A percentile compares a stretch with the other conserved stretches of the same genome.
Conservation (phyloP, 2,888 invertebrate genomes). For the Xylota sylvarum region DNA sequence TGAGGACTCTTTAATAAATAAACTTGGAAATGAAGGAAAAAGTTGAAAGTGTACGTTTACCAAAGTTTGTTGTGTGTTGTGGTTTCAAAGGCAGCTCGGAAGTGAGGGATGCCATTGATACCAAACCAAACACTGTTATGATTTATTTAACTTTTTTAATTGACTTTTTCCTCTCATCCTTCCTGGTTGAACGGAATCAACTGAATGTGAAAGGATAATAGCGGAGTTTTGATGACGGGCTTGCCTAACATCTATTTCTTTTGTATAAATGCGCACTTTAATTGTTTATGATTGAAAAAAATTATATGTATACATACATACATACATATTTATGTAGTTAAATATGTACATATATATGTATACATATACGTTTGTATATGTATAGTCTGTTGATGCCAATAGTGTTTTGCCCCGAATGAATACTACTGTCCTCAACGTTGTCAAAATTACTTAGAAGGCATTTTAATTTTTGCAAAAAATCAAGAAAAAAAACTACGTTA, state of each 20-base stretch:
- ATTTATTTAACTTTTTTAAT: constrained; percentile 85
- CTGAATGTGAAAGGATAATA: constrained; percentile 82
- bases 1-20: constrained; percentile 52
- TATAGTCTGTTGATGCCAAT: no score
- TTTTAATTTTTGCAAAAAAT: no score
- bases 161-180: constrained; percentile 83
- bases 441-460: no score
- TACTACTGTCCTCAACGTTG: no score
- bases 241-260: background rate
- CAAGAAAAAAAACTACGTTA: no score
- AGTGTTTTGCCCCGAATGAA: no score
- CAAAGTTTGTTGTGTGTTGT: constrained; percentile 61
- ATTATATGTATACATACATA: background rate
- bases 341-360: no score
- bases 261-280: background rate
- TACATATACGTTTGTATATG: no score
- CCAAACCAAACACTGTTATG: constrained; percentile 80
- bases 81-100: constrained; percentile 46
- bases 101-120: constrained; percentile 63
- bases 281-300: background rate
- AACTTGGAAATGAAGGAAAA: constrained; percentile 46
- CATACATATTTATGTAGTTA: no score
- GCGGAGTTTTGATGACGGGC: constrained; percentile 57
- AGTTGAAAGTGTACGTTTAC: constrained; percentile 58
- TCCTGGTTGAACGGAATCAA: constrained; percentile 38